Conservation (phyloP, 2,113 vertebrate species). For the Heterotilapia buettikoferi region DNA sequence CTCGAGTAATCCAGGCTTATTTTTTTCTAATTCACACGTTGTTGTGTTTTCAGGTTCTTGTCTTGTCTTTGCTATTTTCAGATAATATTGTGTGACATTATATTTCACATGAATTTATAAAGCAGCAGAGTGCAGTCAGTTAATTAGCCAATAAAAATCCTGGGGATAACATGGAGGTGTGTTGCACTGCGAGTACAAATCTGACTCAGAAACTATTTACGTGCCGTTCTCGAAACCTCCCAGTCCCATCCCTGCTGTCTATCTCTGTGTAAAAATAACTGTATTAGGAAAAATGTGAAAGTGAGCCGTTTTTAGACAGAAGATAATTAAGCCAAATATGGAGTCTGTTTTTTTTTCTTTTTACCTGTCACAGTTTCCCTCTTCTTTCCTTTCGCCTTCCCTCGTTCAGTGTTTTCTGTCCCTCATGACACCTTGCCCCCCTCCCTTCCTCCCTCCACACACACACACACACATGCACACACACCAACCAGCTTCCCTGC, state of each 20-base stretch:
- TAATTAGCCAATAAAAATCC: not conserved
- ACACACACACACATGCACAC: not conserved
- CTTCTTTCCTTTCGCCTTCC: not conserved
- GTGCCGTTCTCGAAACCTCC: not conserved
- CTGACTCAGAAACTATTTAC: conserved; percentile 22
- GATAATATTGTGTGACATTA: not conserved
- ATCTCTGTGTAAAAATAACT: conserved; percentile 32
- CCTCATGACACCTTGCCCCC: conserved; percentile 29
- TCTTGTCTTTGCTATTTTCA: not conserved
- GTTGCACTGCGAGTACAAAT: not conserved
- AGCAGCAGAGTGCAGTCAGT: not conserved
- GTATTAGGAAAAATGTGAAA: conserved; percentile 20
- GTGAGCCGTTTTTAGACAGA: not conserved
- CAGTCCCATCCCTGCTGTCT: not conserved
- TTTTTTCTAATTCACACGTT: not conserved
- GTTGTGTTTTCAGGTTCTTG: not conserved
- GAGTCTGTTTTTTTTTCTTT: not conserved
- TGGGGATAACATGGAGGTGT: not conserved
- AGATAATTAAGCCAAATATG: conserved; percentile 24
- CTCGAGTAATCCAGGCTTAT: not conserved
- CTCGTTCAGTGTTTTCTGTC: conserved; percentile 21
- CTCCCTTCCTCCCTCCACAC: not conserved
- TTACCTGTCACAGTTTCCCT: conserved; percentile 4
- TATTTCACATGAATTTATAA: not conserved
- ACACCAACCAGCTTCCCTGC: conserved; percentile 47